Percentiles rank a stretch among this genome's conserved stretches.
Conservation (phyloP, 2,888 invertebrate genomes). For the Tuta absoluta region DNA sequence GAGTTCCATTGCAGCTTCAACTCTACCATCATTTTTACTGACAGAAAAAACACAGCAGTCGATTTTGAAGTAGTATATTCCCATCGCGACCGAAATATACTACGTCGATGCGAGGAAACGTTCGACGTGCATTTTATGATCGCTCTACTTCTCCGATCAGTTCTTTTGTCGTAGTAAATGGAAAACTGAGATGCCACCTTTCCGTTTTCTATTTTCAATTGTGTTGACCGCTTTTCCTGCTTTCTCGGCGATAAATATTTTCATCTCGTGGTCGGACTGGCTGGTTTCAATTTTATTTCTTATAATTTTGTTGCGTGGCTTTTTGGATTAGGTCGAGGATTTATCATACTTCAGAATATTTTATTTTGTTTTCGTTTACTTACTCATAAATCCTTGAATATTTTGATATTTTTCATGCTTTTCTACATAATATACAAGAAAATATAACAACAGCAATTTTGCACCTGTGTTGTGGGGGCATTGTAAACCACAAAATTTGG, state of each 20-base stretch:
- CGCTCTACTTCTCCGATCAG: conserved; percentile 65
- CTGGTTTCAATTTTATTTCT: neutral
- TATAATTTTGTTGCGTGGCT: neutral
- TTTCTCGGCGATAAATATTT: conserved; percentile 16
- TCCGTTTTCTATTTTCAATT: conserved; percentile 32
- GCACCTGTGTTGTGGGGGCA: too few species aligned
- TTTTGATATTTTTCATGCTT: too few species aligned
- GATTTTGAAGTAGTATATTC: neutral
- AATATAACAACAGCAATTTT: too few species aligned
- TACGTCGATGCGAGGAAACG: neutral
- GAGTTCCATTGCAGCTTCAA: conserved; percentile 7
- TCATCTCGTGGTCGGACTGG: neutral
- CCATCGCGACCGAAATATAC: neutral
- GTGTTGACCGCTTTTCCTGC: conserved; percentile 16
- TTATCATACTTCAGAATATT: neutral
- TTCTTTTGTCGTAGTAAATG: conserved; percentile 49
- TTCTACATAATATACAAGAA: too few species aligned
- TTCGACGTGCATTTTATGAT: conserved; percentile 75
- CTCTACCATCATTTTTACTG: neutral
- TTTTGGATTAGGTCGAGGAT: neutral
- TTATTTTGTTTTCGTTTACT: neutral
- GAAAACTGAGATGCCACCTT: conserved; percentile 43
- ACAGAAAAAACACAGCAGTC: neutral
- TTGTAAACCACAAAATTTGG: too few species aligned
- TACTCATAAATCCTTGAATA: too few species aligned